Conservation (phyloP, 1,140 invertebrate species). For the Littorina saxatilis region DNA sequence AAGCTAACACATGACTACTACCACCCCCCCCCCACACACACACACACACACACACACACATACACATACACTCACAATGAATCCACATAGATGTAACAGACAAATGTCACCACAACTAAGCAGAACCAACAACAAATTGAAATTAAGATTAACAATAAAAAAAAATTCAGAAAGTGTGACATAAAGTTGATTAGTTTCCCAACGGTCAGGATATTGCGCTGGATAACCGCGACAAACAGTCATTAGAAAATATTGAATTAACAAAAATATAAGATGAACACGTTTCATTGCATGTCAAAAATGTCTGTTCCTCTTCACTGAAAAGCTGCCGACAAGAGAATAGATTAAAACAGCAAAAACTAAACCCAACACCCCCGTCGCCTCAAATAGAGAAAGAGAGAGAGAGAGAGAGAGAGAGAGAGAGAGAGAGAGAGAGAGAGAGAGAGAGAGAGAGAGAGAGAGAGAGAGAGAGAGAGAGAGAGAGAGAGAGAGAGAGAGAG, state of each 20-base stretch:
- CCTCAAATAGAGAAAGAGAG: neutral
- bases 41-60: neutral
- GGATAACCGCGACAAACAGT: neutral
- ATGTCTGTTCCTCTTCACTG: too few species aligned
- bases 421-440: neutral
- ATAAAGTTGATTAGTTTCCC: too few species aligned
- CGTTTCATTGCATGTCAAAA: too few species aligned
- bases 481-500: neutral
- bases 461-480: neutral
- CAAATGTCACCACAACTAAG: neutral
- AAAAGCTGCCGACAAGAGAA: too few species aligned
- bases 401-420: neutral
- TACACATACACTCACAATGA: neutral
- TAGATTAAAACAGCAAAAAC: too few species aligned
- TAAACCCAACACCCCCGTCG: neutral
- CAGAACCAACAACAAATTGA: neutral
- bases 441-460: slow-evolving; percentile 12
- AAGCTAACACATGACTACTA: neutral
- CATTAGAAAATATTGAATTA: too few species aligned
- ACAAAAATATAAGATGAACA: too few species aligned
- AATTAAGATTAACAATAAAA: neutral
- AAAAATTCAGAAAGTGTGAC: too few species aligned
- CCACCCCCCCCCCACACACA: neutral
- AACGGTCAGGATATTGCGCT: too few species aligned
- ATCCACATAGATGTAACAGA: neutral